Evolutionary conservation across 2,888 invertebrate species (phyloP).

Genomic region (Nudaria mundana): DNA sequence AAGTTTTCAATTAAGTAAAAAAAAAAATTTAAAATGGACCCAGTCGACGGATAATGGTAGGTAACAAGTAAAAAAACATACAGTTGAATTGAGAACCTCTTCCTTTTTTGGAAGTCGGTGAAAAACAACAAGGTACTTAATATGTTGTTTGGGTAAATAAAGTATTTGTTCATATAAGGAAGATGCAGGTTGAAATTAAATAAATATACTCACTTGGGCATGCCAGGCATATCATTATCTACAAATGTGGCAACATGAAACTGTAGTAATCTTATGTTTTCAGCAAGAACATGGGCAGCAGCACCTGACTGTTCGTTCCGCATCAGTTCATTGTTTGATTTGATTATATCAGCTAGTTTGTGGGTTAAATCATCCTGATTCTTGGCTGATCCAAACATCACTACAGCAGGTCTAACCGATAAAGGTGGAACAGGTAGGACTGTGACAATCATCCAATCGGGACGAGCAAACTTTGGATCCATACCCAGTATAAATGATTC

Average conservation of each 20-base stretch:
- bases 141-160: too few relatives aligned
- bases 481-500: conserved; percentile 96
- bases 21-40: too few relatives aligned
- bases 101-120: too few relatives aligned
- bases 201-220: conserved; percentile 87
- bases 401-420: conserved; percentile 97
- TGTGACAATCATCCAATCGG: conserved; percentile 99
- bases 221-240: conserved; percentile 99
- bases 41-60: too few relatives aligned
- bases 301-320: conserved; percentile 98
- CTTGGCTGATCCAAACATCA: conserved; percentile 99
- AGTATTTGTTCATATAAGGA: too few relatives aligned
- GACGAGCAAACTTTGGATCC: conserved; percentile 98
- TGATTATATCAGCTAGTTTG: conserved; percentile 98
- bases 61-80: too few relatives aligned
- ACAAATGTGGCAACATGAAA: conserved; percentile 99
- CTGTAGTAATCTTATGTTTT: conserved; percentile 98
- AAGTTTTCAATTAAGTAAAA: too few relatives aligned
- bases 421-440: conserved; percentile 98
- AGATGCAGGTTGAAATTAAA: too few relatives aligned
- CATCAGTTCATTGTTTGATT: conserved; percentile 97
- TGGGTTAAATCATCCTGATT: conserved; percentile 99
- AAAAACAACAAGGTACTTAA: too few relatives aligned
- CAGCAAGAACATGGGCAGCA: conserved; percentile 97
- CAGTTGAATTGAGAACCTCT: too few relatives aligned